These are phyloP conservation scores for Vireo altiloquus DNA, from an alignment of 2,113 vertebrate species.

Conservation along the genomic window DNA sequence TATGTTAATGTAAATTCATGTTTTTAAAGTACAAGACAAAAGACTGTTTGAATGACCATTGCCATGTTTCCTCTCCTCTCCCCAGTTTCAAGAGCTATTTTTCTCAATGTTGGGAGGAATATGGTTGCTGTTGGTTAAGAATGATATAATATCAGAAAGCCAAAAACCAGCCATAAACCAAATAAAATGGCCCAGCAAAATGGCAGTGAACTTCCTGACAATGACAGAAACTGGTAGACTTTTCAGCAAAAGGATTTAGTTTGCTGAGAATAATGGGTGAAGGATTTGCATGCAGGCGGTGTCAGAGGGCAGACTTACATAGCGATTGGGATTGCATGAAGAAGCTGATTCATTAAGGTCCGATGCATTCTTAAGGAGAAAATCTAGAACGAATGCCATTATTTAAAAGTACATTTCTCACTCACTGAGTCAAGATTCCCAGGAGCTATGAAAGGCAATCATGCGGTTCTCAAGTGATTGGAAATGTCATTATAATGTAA, in stretches of 20 bases:
- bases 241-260: neutral
- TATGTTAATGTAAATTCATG: neutral
- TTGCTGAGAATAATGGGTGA: neutral
- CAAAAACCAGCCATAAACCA: neutral
- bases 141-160: neutral
- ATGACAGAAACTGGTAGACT: neutral
- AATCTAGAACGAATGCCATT: conserved; percentile 18
- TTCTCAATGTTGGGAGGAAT: neutral
- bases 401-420: conserved; percentile 48
- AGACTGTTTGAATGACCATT: neutral
- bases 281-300: neutral
- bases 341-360: conserved; percentile 6
- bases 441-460: conserved; percentile 42
- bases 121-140: neutral
- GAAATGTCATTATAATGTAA: conserved; percentile 44
- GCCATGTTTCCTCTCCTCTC: neutral
- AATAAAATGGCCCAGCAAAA: neutral
- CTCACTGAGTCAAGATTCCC: conserved; percentile 40
- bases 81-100: neutral
- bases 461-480: conserved; percentile 4
- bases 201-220: neutral
- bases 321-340: neutral
- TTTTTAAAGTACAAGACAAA: neutral
- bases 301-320: neutral
- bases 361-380: neutral